A percentile compares a stretch with the other conserved stretches of the same genome.
phyloP scores from a whole-genome alignment of 2,113 vertebrate genomes.

The Corythaeola cristata region DNA sequence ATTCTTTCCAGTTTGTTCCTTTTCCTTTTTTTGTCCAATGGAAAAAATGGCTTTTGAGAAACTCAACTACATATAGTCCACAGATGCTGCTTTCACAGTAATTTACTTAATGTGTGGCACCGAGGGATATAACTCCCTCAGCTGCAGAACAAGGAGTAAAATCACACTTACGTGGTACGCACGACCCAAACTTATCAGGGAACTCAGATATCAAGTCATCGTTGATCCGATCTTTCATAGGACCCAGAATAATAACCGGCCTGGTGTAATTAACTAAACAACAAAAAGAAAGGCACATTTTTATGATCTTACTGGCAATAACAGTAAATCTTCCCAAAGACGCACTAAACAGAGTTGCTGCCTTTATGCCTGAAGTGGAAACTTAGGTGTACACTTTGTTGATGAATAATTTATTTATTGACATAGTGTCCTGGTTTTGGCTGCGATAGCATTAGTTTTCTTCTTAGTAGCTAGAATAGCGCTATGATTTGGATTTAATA shows the following conservation, averaged over 20 bases:
- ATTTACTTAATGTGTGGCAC: not conserved
- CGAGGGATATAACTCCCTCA: not conserved
- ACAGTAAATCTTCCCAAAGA: not conserved
- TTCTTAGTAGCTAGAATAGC: too few relatives aligned
- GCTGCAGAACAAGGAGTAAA: not conserved
- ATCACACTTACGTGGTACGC: conserved; percentile 93
- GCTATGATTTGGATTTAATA: too few relatives aligned
- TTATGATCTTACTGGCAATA: not conserved
- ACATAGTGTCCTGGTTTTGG: too few relatives aligned
- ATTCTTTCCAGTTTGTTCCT: not conserved
- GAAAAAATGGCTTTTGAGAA: not conserved
- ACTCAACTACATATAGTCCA: not conserved
- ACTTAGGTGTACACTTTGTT: not conserved
- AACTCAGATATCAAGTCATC: conserved; percentile 98
- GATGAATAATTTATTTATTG: not conserved
- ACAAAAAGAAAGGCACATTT: conserved; percentile 26
- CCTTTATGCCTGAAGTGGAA: not conserved
- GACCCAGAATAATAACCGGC: conserved; percentile 94
- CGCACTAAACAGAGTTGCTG: not conserved
- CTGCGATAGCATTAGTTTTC: too few relatives aligned
- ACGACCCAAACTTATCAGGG: conserved; percentile 97
- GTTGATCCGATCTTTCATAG: conserved; percentile 98
- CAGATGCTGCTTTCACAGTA: not conserved
- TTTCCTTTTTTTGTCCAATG: not conserved
- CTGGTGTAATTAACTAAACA: conserved; percentile 91